These are phyloP conservation scores for Sesia apiformis DNA, from an alignment of 2,888 invertebrate species.

Conservation along the genomic window DNA sequence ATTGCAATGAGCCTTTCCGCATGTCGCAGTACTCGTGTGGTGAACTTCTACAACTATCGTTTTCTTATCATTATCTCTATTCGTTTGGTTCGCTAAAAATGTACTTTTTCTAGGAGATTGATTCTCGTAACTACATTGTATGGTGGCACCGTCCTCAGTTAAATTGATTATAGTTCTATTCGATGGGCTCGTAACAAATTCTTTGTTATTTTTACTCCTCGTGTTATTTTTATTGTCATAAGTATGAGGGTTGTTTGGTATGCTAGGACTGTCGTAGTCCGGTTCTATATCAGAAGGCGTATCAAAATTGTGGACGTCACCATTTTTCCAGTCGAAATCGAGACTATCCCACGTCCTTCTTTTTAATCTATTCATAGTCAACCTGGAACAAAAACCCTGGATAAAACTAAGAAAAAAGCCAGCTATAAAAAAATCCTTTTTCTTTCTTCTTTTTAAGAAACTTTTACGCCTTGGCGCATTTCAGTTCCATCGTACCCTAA, in stretches of 20 bases:
- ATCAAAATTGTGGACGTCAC: constrained; percentile 64
- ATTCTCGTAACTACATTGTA: constrained; percentile 77
- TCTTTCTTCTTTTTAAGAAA: no score
- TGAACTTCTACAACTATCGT: constrained; percentile 87
- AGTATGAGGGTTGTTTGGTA: constrained; percentile 63
- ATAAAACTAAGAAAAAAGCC: neutral
- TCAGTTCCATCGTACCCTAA: no score
- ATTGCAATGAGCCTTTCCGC: constrained; percentile 43
- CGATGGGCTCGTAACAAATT: constrained; percentile 56
- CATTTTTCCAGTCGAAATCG: constrained; percentile 72
- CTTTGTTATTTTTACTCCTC: constrained; percentile 39
- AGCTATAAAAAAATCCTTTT: neutral
- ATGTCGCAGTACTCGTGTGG: constrained; percentile 42
- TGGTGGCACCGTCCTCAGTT: constrained; percentile 81
- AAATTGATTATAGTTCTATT: constrained; percentile 84
- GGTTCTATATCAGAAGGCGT: constrained; percentile 66
- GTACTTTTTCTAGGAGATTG: constrained; percentile 53
- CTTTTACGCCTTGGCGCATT: no score
- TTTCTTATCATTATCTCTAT: constrained; percentile 67
- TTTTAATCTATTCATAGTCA: constrained; percentile 59
- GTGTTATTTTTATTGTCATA: constrained; percentile 52
- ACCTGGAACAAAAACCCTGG: constrained; percentile 29
- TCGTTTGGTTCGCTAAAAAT: constrained; percentile 36
- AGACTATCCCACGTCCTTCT: constrained; percentile 76
- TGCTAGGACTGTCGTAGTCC: constrained; percentile 62